Base-by-base conservation (phyloP, 1,140 invertebrate genomes). In the Amphibalanus amphitrite region DNA sequence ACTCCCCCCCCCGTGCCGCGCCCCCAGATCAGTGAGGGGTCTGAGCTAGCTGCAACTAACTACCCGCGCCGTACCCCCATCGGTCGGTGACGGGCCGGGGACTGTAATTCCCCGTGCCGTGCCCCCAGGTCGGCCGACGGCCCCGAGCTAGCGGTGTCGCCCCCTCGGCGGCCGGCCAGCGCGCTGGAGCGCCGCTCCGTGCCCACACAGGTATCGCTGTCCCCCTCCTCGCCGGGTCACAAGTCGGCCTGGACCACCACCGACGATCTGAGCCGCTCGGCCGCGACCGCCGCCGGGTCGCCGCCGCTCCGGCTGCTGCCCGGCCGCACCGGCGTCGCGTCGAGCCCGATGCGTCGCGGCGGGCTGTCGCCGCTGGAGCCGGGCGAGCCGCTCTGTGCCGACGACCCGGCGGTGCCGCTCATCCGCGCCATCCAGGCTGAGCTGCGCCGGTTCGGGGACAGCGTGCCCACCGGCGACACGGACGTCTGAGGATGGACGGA, bases 381-480 rank as follows among this genome's bases (percentile, higher is more conserved):
- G 4, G 71, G 70, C 33, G 72, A 71, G 0, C 71, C 70, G 15
- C 73, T 74, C 6, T 40, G 67, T 3, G 78, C 80, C 0, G 81
- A 81, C 28, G 86, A 87, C 78, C 85, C 86, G 0, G 86, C 85
- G 0, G 82, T 86, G n/a, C 85, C 86, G 23, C 78, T 88, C 10
- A 87, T 87, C 71, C 79, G 82, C 47, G 84, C 84, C 64, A 87
- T 87, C 72, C 86, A 85, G 76, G 81, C 82, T 68, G 86, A 88
- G 78, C 80, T 88, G 33, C 74, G 74, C 65, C 71, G 76, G 69
- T 79, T 79, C 70, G 74, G 75, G 38, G 76, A 77, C 64, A 74
- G 73, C 1, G 78, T 75, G 69, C 69, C 65, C 68, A 70, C 70
- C 0, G 72, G 73, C 33, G 67, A 70, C 26, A 71, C 71, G 69